phyloP scores from a whole-genome alignment of 2,113 vertebrate genomes.

The Noturus placidus region DNA sequence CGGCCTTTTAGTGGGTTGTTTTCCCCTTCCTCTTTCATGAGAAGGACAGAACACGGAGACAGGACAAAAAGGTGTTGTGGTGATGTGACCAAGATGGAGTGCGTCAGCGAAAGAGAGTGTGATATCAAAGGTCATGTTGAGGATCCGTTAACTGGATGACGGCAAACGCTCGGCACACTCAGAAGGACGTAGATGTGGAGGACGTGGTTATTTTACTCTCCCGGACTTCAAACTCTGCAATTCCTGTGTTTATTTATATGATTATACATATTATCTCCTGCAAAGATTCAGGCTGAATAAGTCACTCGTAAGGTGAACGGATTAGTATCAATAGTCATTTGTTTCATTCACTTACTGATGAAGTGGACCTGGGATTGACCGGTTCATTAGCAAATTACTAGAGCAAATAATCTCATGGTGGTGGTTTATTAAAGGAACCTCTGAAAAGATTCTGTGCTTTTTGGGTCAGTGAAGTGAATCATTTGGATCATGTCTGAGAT shows the following conservation, averaged over 20 bases:
- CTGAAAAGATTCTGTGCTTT: neutral
- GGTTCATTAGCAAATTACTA: neutral
- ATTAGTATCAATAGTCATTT: neutral
- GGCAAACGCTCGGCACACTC: neutral
- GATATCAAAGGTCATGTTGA: neutral
- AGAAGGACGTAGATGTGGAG: neutral
- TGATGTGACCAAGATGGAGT: conserved; percentile 4
- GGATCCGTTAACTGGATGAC: neutral
- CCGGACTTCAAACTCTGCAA: neutral
- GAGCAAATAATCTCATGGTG: neutral
- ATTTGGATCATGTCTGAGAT: neutral
- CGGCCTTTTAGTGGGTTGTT: conserved; percentile 6
- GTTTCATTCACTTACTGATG: neutral
- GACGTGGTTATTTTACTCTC: neutral
- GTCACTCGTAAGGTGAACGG: neutral
- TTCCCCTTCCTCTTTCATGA: conserved; percentile 6
- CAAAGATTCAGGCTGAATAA: neutral
- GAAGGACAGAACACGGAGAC: conserved; percentile 2
- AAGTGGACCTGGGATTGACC: neutral
- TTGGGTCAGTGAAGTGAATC: neutral
- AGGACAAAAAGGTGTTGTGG: conserved; percentile 6
- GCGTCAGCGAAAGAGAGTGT: conserved; percentile 2
- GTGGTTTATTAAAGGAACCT: neutral
- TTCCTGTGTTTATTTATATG: neutral
- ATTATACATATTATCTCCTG: neutral